Conservation (phyloP, 2,888 invertebrate genomes). For the Ormia ochracea region DNA sequence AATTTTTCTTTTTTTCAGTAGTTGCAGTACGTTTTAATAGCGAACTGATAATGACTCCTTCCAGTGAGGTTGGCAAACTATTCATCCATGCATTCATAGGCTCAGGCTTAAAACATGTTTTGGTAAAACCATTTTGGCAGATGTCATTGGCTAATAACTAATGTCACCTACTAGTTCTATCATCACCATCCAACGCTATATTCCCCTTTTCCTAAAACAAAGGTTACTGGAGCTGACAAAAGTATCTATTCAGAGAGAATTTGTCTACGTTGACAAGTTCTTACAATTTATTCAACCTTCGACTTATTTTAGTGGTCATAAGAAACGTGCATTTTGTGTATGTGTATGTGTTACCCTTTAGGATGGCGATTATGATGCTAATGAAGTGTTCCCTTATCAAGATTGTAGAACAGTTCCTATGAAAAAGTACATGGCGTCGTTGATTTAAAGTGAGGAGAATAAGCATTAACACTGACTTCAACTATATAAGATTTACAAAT, state of each 20-base stretch:
- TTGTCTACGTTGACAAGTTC: conserved; percentile 25
- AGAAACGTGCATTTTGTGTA: conserved; percentile 34
- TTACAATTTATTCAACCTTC: conserved; percentile 27
- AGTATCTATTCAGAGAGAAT: background rate
- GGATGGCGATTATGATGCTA: conserved; percentile 27
- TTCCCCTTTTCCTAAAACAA: conserved; percentile 32
- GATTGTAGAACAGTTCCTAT: conserved; percentile 43
- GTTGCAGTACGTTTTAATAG: conserved; percentile 54
- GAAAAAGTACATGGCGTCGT: conserved; percentile 34
- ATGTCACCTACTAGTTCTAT: conserved; percentile 36
- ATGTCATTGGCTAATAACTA: conserved; percentile 54
- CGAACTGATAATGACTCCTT: conserved; percentile 53
- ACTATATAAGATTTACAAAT: conserved; percentile 44
- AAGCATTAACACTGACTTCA: conserved; percentile 37
- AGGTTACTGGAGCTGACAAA: conserved; percentile 39
- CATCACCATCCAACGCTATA: conserved; percentile 7
- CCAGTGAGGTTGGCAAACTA: conserved; percentile 43
- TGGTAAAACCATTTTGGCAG: conserved; percentile 50
- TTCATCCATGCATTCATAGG: conserved; percentile 52
- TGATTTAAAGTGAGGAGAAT: conserved; percentile 46
- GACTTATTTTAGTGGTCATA: conserved; percentile 39
- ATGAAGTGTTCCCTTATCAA: conserved; percentile 40
- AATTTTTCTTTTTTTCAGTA: conserved; percentile 62
- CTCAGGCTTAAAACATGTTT: conserved; percentile 47
- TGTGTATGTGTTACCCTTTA: conserved; percentile 26